A percentile compares a stretch with the other conserved stretches of the same genome.
Evolutionary conservation across 2,797 vertebrate genomes (phyloP).

Genomic region (Phrynocephalus forsythii): DNA sequence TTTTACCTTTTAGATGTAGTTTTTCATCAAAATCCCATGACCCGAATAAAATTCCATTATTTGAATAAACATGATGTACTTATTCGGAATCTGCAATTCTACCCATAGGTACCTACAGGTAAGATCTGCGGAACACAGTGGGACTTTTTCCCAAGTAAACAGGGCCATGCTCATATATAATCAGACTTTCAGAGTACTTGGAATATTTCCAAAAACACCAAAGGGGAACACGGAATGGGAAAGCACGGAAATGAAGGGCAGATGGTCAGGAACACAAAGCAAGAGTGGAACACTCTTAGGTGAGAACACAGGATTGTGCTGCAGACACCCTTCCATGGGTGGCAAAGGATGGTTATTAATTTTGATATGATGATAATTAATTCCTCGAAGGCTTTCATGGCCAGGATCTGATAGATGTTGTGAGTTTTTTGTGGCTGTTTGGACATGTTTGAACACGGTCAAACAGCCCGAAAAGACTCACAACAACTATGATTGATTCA

Average conservation of each 20-base stretch:
- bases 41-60: background rate
- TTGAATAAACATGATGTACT: slow-evolving; percentile 1
- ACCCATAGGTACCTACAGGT: background rate
- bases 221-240: background rate
- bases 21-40: background rate
- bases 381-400: no score
- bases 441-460: no score
- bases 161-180: no score
- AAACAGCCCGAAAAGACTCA: no score
- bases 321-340: no score
- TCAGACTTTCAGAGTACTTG: background rate
- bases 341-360: no score
- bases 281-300: background rate
- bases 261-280: background rate
- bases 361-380: no score
- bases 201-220: background rate
- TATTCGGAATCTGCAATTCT: background rate
- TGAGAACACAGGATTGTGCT: background rate
- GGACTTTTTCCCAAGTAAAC: background rate
- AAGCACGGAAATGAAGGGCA: background rate
- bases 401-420: no score
- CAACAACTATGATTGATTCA: no score
- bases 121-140: background rate
- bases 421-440: no score
- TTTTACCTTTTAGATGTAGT: background rate